Conservation (phyloP, 2,113 vertebrate species). For the Phrynosoma platyrhinos region DNA sequence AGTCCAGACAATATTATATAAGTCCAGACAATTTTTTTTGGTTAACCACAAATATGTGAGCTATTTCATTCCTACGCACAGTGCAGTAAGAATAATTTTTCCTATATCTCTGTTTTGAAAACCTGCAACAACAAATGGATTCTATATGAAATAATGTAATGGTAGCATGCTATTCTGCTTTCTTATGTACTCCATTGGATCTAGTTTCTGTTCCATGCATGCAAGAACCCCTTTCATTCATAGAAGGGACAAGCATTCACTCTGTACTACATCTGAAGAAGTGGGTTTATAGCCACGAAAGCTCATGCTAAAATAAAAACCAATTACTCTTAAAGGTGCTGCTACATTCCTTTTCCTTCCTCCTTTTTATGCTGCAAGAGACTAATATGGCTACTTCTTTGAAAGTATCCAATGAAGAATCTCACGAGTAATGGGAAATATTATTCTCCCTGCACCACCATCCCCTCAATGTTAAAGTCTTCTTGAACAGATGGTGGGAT, state of each 20-base stretch:
- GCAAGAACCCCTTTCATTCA: neutral
- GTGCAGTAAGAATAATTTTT: constrained; percentile 76
- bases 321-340: neutral
- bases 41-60: constrained; percentile 81
- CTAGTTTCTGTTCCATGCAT: neutral
- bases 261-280: too few relatives aligned
- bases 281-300: too few relatives aligned
- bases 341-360: neutral
- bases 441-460: neutral
- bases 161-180: neutral
- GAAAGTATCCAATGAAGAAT: too few relatives aligned
- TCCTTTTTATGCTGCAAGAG: neutral
- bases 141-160: neutral
- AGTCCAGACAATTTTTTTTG: constrained; percentile 69
- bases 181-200: neutral
- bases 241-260: neutral
- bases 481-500: neutral
- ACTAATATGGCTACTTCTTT: too few relatives aligned
- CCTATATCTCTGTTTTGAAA: constrained; percentile 73
- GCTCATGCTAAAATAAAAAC: neutral
- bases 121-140: constrained; percentile 65
- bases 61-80: constrained; percentile 81
- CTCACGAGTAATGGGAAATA: neutral
- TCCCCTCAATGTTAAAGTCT: neutral
- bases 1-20: constrained; percentile 57